These are phyloP conservation scores for Strix occidentalis DNA, from an alignment of 2,797 vertebrate species.

Conservation along the genomic window DNA sequence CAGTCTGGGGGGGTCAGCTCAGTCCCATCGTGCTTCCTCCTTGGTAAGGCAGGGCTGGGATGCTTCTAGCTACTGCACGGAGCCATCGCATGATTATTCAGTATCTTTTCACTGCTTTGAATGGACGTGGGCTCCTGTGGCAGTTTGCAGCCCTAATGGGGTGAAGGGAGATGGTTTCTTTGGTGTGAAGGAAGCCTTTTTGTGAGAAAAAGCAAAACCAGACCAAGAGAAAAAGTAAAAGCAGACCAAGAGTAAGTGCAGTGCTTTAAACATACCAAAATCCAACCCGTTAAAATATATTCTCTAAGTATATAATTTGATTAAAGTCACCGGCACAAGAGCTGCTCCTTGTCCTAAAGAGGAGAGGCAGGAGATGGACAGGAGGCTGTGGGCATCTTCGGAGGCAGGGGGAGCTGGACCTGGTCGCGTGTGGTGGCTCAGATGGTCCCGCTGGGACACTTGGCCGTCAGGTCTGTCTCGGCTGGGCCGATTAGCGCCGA, in stretches of 20 bases:
- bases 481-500: not conserved
- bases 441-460: accelerated
- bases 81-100: not conserved
- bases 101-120: not conserved
- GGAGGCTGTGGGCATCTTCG: not conserved
- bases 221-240: not conserved
- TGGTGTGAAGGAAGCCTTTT: not conserved
- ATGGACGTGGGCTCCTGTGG: not conserved
- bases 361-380: not conserved
- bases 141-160: not conserved
- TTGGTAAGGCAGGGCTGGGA: not conserved
- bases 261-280: not conserved
- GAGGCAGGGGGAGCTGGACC: not conserved
- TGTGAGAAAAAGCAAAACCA: not conserved
- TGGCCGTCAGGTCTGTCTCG: not conserved
- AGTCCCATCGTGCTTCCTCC: accelerated
- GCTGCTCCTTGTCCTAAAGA: not conserved
- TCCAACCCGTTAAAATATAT: not conserved
- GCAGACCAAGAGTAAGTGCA: accelerated
- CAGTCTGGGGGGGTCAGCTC: no score
- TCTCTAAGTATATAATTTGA: not conserved
- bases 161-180: not conserved
- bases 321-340: not conserved
- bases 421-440: not conserved
- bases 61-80: not conserved